Percentiles rank a stretch among this genome's conserved stretches.
Evolutionary conservation across 2,797 vertebrate species (phyloP).

Genomic region (Graptemys geographica): DNA sequence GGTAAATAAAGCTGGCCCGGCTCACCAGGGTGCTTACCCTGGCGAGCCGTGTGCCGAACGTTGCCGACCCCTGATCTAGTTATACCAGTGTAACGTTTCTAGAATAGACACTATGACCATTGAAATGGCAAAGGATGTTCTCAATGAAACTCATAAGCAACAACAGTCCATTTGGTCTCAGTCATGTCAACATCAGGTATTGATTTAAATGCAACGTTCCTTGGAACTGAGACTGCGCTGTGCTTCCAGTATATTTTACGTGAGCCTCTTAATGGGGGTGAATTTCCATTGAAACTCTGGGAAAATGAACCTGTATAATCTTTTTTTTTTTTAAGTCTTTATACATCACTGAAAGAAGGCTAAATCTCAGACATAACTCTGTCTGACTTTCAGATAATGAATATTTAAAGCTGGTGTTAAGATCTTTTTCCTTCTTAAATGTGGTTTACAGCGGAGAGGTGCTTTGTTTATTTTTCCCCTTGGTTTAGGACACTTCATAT

Average conservation of each 20-base stretch:
- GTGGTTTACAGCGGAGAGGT: slow-evolving; percentile 37
- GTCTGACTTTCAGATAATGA: background rate
- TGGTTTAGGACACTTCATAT: slow-evolving; percentile 42
- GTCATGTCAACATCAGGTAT: slow-evolving; percentile 28
- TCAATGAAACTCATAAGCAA: background rate
- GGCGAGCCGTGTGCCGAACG: no score
- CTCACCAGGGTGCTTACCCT: no score
- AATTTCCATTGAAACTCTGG: slow-evolving; percentile 54
- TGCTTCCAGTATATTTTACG: slow-evolving; percentile 53
- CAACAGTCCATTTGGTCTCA: slow-evolving; percentile 2
- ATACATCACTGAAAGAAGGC: slow-evolving; percentile 38
- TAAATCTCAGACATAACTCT: slow-evolving; percentile 31
- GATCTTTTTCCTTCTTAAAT: slow-evolving; percentile 34
- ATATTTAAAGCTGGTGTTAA: slow-evolving; percentile 31
- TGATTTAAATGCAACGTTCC: slow-evolving; percentile 66
- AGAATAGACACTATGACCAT: background rate
- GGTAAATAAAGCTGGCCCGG: no score
- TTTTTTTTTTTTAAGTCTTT: background rate
- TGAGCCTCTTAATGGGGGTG: slow-evolving; percentile 31
- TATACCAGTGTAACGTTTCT: background rate
- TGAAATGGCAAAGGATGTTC: background rate
- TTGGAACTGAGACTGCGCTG: slow-evolving; percentile 40
- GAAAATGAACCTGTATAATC: slow-evolving; percentile 66
- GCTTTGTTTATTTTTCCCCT: slow-evolving; percentile 41
- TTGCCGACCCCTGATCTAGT: background rate